Base-by-base conservation (phyloP, 2,113 vertebrate species). In the Orientallactaga bullata region DNA sequence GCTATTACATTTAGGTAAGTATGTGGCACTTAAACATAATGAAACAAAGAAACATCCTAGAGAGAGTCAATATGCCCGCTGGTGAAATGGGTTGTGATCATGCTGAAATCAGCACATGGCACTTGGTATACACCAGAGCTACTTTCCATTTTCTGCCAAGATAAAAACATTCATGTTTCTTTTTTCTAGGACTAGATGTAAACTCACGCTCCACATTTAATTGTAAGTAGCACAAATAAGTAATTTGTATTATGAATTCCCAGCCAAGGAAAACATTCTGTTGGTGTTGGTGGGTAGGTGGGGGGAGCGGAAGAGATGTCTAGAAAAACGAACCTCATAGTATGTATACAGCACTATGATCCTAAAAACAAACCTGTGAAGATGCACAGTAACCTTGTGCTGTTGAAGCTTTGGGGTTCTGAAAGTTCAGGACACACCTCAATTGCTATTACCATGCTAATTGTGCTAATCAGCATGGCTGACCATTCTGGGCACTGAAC, bases 41-140 rank as follows among this genome's bases (percentile, higher is more conserved):
- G 13, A 65, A 81, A 65, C 24, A 61, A 77, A 83, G 30, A 77
- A 86, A 72, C 7, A 47, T 69, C 55, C 15, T 21, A 32, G 66
- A 74, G 23, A 55, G 63, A 51, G 60, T 39, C 55, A 15, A 47
- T 1, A 6, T 10, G 24, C 0, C 42, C 15, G n/a, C 0, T 55
- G 55, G 55, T 55, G 55, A 55, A 55, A 55, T 55, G 55, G 55
- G 55, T 11, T 55, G 55, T 55, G 55, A 55, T 55, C 55, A 15
- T 55, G 55, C 55, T 55, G 55, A 55, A 55, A 55, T 13, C 63
- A 35, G 3, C 39, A 35, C 2, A 1, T 0, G 26, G 2, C 2
- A 2, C 47, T 66, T 28, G 0, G 4, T 6, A 24, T 32, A 20
- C 0, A 13, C 13, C 18, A 26, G 6, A 0, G 65, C 13, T 28